Conservation (phyloP, 1,140 invertebrate genomes). For the Piezodorus guildinii region DNA sequence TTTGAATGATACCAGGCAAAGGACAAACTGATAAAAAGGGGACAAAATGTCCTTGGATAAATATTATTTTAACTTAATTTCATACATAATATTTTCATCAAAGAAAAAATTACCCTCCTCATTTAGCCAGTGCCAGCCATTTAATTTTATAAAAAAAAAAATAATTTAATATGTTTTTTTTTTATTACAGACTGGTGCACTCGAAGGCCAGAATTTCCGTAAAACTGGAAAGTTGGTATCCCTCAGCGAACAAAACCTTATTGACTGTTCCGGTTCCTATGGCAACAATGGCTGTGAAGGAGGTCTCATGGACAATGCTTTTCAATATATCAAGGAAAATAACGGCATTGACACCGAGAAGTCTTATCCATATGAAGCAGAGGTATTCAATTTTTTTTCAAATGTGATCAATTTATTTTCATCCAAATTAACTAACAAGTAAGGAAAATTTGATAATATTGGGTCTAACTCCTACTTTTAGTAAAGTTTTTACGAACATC, state of each 20-base stretch:
- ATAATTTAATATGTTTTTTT: neutral
- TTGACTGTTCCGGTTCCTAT: constrained; percentile 83
- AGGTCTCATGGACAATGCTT: constrained; percentile 88
- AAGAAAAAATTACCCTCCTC: too few species aligned
- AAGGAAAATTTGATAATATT: neutral
- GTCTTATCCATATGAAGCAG: constrained; percentile 62
- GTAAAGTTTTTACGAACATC: too few species aligned
- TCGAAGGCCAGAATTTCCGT: constrained; percentile 92
- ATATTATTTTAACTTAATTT: too few species aligned
- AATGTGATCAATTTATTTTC: neutral
- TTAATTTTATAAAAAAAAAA: too few species aligned
- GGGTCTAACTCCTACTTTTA: too few species aligned
- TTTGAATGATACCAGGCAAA: too few species aligned
- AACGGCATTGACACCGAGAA: constrained; percentile 82
- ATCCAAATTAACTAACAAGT: neutral
- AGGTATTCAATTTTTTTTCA: constrained; percentile 11
- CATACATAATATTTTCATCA: too few species aligned
- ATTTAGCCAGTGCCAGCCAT: too few species aligned
- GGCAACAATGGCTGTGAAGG: constrained; percentile 95
- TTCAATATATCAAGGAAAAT: constrained; percentile 81
- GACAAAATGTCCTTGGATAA: too few species aligned
- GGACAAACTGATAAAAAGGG: too few species aligned
- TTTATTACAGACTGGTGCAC: constrained; percentile 64
- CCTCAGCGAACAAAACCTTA: constrained; percentile 92
- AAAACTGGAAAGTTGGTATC: constrained; percentile 72